phyloP scores from a whole-genome alignment of 1,140 invertebrate genomes.

The Drosophila santomea region DNA sequence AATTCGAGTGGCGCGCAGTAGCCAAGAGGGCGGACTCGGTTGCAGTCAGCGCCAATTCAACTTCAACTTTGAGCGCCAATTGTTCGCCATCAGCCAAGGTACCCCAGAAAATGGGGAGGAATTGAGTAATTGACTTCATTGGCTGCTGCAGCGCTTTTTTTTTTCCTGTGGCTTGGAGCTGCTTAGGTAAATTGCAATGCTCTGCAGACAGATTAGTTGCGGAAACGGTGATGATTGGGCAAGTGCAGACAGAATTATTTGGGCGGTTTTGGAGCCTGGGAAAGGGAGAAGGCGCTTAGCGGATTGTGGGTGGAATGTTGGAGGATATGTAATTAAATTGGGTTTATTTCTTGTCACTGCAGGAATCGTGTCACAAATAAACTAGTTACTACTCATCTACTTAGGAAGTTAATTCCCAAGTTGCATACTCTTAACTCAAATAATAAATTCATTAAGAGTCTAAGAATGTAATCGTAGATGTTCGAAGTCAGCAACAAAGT shows the following conservation, averaged over 20 bases:
- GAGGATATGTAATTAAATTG: constrained; percentile 17
- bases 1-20: constrained; percentile 68
- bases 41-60: constrained; percentile 58
- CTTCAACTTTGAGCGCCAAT: constrained; percentile 71
- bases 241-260: constrained; percentile 49
- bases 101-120: constrained; percentile 41
- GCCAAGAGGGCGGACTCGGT: constrained; percentile 32
- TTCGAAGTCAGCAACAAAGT: no score
- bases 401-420: neutral
- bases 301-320: constrained; percentile 31
- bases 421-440: neutral
- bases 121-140: constrained; percentile 68
- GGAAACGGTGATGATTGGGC: constrained; percentile 45
- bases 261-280: constrained; percentile 1
- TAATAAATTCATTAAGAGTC: neutral
- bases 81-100: constrained; percentile 57
- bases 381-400: neutral
- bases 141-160: constrained; percentile 10
- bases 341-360: neutral
- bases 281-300: constrained; percentile 24
- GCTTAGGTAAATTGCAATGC: constrained; percentile 41
- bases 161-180: constrained; percentile 14
- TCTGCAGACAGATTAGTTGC: constrained; percentile 41
- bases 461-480: no score
- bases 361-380: neutral